Evolutionary conservation across 2,113 vertebrate genomes (phyloP).

Genomic region (Callithrix jacchus): DNA sequence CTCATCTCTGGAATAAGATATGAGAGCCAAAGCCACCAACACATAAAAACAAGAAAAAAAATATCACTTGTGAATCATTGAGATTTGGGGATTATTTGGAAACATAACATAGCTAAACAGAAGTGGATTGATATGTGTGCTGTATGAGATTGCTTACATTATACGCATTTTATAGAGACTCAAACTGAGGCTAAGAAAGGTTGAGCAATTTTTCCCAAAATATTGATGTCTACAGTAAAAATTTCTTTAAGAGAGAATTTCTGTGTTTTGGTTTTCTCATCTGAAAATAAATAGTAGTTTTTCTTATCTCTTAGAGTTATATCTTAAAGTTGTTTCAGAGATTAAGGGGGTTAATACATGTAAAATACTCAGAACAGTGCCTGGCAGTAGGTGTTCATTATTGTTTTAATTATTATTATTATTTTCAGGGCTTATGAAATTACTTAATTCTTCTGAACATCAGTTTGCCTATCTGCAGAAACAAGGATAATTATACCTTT

Average conservation of each 20-base stretch:
- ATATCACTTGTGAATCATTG: background rate
- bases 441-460: background rate
- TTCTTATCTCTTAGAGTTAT: background rate
- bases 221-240: background rate
- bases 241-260: background rate
- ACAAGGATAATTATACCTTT: background rate
- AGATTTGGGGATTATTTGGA: background rate
- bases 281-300: background rate
- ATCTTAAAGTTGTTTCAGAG: background rate
- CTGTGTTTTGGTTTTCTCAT: background rate
- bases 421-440: background rate
- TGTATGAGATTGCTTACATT: background rate
- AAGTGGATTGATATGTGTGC: background rate
- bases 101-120: background rate
- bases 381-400: background rate
- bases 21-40: background rate
- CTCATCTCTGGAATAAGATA: background rate
- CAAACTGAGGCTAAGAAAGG: background rate
- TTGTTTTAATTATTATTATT: constrained; percentile 14
- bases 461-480: background rate
- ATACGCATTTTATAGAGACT: background rate
- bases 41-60: background rate
- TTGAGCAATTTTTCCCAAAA: background rate
- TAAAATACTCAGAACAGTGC: background rate
- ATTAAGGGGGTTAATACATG: background rate